These are phyloP conservation scores for Myiagra hebetior DNA, from an alignment of 2,113 vertebrate species.

Conservation along the genomic window DNA sequence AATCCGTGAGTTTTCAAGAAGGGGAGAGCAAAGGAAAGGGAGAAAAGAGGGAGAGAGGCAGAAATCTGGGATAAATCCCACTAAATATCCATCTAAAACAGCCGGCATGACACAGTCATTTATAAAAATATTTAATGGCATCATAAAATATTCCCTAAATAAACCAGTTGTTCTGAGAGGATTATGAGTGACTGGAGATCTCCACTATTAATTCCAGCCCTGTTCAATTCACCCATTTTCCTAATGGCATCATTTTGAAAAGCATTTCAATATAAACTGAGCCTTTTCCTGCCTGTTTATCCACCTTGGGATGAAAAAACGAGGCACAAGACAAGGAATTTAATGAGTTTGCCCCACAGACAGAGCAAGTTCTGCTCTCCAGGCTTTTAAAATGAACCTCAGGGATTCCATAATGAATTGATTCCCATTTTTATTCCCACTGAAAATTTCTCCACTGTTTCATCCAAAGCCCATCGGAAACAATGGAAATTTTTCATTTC, in stretches of 20 bases:
- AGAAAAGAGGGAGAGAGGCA: background rate
- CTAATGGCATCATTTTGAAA: background rate
- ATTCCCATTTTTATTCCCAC: background rate
- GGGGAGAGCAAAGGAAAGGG: background rate
- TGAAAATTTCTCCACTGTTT: background rate
- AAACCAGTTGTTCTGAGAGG: background rate
- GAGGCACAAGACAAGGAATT: background rate
- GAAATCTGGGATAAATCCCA: background rate
- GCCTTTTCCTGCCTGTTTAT: background rate
- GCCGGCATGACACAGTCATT: background rate
- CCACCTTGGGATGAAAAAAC: background rate
- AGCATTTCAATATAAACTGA: background rate
- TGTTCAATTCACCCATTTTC: background rate
- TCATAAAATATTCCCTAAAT: background rate
- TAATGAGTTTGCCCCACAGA: background rate
- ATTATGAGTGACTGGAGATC: background rate
- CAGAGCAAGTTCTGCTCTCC: background rate
- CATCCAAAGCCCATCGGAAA: background rate
- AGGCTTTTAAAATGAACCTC: background rate
- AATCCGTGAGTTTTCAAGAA: background rate
- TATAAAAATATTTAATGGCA: background rate
- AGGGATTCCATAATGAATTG: background rate
- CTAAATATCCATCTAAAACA: background rate
- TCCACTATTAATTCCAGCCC: background rate
- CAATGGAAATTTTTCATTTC: slow-evolving; percentile 2